Base-by-base conservation (phyloP, 2,797 vertebrate species). In the Danio tinwini region DNA sequence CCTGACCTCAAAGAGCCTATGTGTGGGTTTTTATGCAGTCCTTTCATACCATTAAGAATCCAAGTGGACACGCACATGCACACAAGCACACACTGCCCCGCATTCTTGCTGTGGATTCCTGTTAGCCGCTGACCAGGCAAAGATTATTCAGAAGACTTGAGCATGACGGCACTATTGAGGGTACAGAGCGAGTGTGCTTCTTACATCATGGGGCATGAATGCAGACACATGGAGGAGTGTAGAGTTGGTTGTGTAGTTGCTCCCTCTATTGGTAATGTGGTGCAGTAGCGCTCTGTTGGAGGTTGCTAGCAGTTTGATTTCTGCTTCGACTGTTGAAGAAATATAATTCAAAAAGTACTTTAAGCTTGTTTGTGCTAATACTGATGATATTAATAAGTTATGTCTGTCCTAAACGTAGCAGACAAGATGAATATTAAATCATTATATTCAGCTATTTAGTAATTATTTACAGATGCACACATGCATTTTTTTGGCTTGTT, bases 91-190 rank as follows among this genome's bases (percentile, higher is more conserved):
- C 82, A 86, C 65, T 70, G 59, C 62, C 88, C 87, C 86, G 70
- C 80, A 86, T 67, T 78, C 72, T 83, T 85, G 85, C 83, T 81
- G 78, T 52, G 78, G 76, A 85, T 87, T 87, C 82, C 76, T 62
- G 58, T 63, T 53, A 53, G 80, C 84, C 86, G 84, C 81, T 87
- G 88, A 88, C 84, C 81, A 81, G 84, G 77, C 83, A 85, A 83
- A 89, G 87, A 91, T 90, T 88, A 89, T 91, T 90, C 82, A 83
- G 84, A 87, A 86, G 88, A 84, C 83, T 85, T 81, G 17, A 53
- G 74, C 81, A 81, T 85, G 69, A 52, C 82, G 71, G 78, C 76
- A 81, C 81, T 89, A 83, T 83, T 2, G 75, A 86, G 89, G 81
- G 84, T 85, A 83, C 77, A 85, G 82, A 56, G 19, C 74, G 78